These are phyloP conservation scores for Sclerodermus sp. DNA, from an alignment of 2,888 invertebrate species.

Conservation along the genomic window DNA sequence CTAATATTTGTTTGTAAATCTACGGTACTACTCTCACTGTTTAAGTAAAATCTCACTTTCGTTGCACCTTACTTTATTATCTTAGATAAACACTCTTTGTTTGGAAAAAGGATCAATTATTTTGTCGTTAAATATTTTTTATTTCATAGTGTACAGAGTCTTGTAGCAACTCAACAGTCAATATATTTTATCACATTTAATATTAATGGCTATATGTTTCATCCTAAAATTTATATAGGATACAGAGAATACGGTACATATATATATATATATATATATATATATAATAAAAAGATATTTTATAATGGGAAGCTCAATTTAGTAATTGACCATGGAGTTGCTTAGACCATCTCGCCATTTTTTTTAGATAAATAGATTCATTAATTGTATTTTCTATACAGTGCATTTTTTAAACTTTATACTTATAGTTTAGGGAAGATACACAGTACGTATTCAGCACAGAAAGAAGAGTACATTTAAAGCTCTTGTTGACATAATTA, in stretches of 20 bases:
- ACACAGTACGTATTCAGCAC: background rate
- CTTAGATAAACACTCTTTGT: constrained; percentile 16
- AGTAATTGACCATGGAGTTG: background rate
- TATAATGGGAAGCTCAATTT: background rate
- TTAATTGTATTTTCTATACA: background rate
- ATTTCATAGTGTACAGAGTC: constrained; percentile 5
- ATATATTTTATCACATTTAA: background rate
- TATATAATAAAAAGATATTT: background rate
- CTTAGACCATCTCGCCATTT: no score
- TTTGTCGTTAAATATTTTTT: background rate
- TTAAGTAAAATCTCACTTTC: constrained; percentile 30
- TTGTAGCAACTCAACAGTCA: constrained; percentile 7
- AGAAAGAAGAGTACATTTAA: background rate
- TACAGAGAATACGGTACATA: no score
- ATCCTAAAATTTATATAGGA: no score
- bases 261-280: background rate
- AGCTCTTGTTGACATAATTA: background rate
- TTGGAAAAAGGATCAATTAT: background rate
- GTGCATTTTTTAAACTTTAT: background rate
- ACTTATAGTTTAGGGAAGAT: background rate
- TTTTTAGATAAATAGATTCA: background rate
- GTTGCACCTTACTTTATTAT: constrained; percentile 29
- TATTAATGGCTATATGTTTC: no score
- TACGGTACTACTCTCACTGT: constrained; percentile 19
- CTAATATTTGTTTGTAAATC: constrained; percentile 2